Percentiles rank a stretch among this genome's conserved stretches.
These are phyloP conservation scores for Sarcophaga bullata DNA, from an alignment of 1,140 invertebrate species.

Conservation along the genomic window DNA sequence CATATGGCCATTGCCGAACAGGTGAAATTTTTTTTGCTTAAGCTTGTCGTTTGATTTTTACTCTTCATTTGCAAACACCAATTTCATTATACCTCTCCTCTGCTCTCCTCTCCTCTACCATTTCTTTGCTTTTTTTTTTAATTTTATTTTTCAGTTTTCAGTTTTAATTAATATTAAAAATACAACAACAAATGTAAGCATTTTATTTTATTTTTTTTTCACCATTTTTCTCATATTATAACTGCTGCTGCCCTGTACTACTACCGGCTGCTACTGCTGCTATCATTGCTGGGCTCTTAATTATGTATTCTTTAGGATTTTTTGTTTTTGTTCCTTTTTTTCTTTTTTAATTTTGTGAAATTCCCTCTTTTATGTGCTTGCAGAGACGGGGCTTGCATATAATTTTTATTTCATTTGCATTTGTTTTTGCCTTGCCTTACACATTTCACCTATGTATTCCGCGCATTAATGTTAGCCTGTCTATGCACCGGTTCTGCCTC, in stretches of 20 bases:
- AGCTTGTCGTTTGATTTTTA: too few species aligned
- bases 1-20: too few species aligned
- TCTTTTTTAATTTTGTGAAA: too few species aligned
- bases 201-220: conserved; percentile 1
- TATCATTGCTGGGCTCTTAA: neutral
- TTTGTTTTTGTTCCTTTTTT: neutral
- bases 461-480: neutral
- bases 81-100: neutral
- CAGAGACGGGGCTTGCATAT: too few species aligned
- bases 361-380: too few species aligned
- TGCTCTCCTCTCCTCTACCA: neutral
- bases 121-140: too few species aligned
- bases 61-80: neutral
- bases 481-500: neutral
- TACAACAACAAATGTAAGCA: neutral
- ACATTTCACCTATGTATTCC: neutral
- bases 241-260: too few species aligned
- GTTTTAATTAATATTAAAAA: neutral
- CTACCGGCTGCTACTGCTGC: neutral
- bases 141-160: neutral
- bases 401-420: conserved; percentile 9
- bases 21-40: too few species aligned
- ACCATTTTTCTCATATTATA: neutral
- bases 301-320: conserved; percentile 15
- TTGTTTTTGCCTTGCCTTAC: neutral